Evolutionary conservation across 53 echinoderm and acorn worm species (phyloP).

Genomic region (Holothuria scabra): DNA sequence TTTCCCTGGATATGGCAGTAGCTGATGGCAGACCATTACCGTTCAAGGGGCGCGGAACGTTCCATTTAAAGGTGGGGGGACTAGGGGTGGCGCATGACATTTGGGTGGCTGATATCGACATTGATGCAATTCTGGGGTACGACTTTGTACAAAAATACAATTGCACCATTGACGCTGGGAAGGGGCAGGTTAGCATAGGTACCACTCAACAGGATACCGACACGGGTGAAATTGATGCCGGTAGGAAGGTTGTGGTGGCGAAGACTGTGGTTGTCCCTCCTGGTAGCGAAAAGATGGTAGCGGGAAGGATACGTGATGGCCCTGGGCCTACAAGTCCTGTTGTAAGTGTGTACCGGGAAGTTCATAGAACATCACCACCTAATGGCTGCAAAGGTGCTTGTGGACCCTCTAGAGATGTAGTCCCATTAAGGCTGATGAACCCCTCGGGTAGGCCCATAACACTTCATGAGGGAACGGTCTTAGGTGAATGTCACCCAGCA

Average conservation of each 20-base stretch:
- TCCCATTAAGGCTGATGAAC: constrained; percentile 19
- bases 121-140: not conserved
- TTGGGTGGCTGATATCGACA: constrained; percentile 9
- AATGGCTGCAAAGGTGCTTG: not conserved
- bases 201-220: not conserved
- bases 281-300: constrained; percentile 24
- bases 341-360: no score
- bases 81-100: constrained; percentile 17
- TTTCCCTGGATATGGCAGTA: not conserved
- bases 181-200: not conserved
- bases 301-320: not conserved
- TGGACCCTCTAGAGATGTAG: not conserved
- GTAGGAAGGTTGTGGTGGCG: constrained; percentile 5
- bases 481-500: constrained; percentile 27
- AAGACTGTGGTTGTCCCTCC: constrained; percentile 43
- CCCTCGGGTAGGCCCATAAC: not conserved
- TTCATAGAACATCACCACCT: no score
- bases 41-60: not conserved
- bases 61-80: not conserved
- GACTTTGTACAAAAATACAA: not conserved
- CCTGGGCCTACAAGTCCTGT: not conserved
- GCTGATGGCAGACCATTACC: constrained; percentile 11
- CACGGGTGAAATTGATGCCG: not conserved
- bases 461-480: not conserved
- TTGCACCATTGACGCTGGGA: constrained; percentile 9